Conservation (phyloP, 2,888 invertebrate species). For the Masnerella sp. region DNA sequence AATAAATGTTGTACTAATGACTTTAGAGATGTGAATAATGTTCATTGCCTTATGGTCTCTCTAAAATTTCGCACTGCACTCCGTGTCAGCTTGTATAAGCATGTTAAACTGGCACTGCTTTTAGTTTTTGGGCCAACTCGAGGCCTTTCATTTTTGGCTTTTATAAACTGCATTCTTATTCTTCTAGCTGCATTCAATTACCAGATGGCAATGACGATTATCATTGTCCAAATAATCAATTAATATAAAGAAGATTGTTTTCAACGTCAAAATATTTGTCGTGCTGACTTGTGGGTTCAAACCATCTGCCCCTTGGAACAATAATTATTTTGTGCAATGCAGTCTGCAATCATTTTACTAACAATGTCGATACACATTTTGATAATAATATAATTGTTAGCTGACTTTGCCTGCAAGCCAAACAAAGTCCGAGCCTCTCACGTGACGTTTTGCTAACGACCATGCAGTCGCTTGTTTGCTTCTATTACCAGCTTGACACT, state of each 20-base stretch:
- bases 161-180: slow-evolving; percentile 37
- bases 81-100: too few species aligned
- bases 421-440: slow-evolving; percentile 3
- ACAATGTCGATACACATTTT: slow-evolving; percentile 18
- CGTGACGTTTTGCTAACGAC: too few species aligned
- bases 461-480: too few species aligned
- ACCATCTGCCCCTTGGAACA: slow-evolving; percentile 39
- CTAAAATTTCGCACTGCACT: too few species aligned
- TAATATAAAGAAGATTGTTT: slow-evolving; percentile 38
- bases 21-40: too few species aligned
- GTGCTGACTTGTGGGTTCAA: slow-evolving; percentile 15
- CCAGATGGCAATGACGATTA: slow-evolving; percentile 41
- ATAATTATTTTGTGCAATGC: slow-evolving; percentile 20
- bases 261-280: slow-evolving; percentile 33
- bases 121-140: slow-evolving; percentile 27
- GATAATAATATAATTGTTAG: background rate
- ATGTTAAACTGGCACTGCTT: too few species aligned
- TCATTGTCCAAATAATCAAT: slow-evolving; percentile 40
- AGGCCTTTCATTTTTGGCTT: slow-evolving; percentile 15
- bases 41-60: too few species aligned
- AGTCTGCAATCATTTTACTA: slow-evolving; percentile 25
- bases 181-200: slow-evolving; percentile 38
- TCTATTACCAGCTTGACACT: too few species aligned
- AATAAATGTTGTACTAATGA: too few species aligned
- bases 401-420: slow-evolving; percentile 12